These are phyloP conservation scores for Catharus ustulatus DNA, from an alignment of 2,797 vertebrate species.

Conservation along the genomic window DNA sequence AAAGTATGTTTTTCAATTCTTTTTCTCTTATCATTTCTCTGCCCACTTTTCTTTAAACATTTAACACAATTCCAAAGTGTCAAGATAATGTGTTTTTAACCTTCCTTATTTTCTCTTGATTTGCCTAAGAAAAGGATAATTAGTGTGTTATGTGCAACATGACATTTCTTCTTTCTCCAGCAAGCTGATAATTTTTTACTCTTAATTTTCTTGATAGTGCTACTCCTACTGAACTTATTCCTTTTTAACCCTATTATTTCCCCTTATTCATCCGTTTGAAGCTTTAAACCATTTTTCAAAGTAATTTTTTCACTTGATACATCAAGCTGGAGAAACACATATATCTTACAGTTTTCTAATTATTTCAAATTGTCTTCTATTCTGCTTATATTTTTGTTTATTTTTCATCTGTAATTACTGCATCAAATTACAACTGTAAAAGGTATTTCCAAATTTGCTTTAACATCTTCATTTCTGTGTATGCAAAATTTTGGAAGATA, in stretches of 20 bases:
- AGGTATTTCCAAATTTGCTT: background rate
- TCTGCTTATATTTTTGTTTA: background rate
- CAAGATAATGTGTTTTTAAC: background rate
- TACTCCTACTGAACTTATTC: background rate
- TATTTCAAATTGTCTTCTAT: constrained; percentile 6
- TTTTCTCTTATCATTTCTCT: background rate
- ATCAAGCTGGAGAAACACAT: background rate
- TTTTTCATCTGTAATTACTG: background rate
- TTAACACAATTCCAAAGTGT: background rate
- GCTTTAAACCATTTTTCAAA: background rate
- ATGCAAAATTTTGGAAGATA: background rate
- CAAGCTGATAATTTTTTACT: background rate
- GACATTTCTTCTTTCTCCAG: background rate
- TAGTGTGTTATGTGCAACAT: background rate
- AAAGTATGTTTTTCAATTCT: background rate
- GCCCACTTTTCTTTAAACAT: background rate
- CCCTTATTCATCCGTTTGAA: background rate
- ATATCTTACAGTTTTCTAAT: background rate
- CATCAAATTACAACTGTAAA: background rate
- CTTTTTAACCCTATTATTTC: background rate
- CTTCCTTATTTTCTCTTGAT: constrained; percentile 1
- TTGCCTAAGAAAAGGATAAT: background rate
- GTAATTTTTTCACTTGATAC: background rate
- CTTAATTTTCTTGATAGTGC: background rate
- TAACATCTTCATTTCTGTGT: background rate